A percentile compares a stretch with the other conserved stretches of the same genome.
These are phyloP conservation scores for Clanis bilineata DNA, from an alignment of 2,888 invertebrate genomes.

Conservation along the genomic window DNA sequence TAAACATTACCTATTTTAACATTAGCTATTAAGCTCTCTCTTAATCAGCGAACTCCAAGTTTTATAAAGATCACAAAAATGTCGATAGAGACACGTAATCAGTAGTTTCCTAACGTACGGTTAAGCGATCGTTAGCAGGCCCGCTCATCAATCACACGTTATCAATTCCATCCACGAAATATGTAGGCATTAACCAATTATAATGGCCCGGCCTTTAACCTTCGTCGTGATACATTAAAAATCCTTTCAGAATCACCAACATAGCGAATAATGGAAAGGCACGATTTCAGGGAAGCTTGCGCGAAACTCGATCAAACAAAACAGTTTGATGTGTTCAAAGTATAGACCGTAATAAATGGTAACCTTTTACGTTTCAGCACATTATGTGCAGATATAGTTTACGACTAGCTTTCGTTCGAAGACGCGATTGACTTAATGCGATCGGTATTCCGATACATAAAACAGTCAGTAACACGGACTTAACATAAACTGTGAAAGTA, in stretches of 20 bases:
- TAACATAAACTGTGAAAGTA: not conserved
- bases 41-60: not conserved
- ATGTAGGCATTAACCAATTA: slow-evolving; percentile 61
- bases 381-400: not conserved
- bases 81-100: slow-evolving; percentile 18
- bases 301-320: not conserved
- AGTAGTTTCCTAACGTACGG: slow-evolving; percentile 29
- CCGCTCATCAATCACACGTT: slow-evolving; percentile 72
- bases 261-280: slow-evolving; percentile 3
- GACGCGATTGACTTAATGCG: not conserved
- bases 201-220: slow-evolving; percentile 48
- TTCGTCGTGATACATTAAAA: slow-evolving; percentile 57
- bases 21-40: too few species aligned
- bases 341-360: not conserved
- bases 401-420: not conserved
- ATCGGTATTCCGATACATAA: not conserved
- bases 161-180: slow-evolving; percentile 69
- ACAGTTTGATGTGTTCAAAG: not conserved
- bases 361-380: not conserved
- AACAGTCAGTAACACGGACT: not conserved
- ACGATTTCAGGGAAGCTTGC: not conserved
- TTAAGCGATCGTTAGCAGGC: slow-evolving; percentile 52
- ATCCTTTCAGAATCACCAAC: slow-evolving; percentile 38
- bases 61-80: slow-evolving; percentile 3
- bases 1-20: too few species aligned